Evolutionary conservation across 1,140 invertebrate species (phyloP).

Genomic region (Pomacea maculata): DNA sequence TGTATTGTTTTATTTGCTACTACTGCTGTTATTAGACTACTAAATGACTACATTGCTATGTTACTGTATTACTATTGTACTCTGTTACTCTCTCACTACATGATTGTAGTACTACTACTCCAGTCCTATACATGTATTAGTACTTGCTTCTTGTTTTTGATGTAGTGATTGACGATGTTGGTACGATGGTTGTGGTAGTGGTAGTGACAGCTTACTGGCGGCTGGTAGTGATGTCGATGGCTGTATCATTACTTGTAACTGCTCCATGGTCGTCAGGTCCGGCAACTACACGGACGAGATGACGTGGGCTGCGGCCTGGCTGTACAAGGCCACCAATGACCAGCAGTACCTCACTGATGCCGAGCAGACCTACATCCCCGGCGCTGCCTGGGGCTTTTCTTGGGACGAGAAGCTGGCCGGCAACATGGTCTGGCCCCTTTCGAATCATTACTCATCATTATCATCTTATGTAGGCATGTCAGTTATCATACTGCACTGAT

Average conservation of each 20-base stretch:
- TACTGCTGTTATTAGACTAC: no score
- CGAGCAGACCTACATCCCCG: slow-evolving; percentile 64
- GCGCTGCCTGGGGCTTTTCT: slow-evolving; percentile 61
- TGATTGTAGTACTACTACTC: no score
- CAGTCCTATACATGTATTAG: no score
- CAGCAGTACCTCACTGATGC: slow-evolving; percentile 69
- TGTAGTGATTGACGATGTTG: no score
- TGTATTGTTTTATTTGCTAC: neutral
- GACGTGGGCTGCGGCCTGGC: slow-evolving; percentile 72
- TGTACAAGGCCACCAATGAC: slow-evolving; percentile 71
- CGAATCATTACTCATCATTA: neutral
- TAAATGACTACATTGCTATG: no score
- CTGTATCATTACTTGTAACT: neutral
- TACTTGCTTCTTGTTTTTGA: no score
- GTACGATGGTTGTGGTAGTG: no score
- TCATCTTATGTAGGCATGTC: neutral
- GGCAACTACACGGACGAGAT: slow-evolving; percentile 73
- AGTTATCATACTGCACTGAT: no score
- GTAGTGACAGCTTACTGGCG: neutral
- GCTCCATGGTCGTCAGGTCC: slow-evolving; percentile 56
- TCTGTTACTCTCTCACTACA: no score
- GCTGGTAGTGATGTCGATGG: neutral
- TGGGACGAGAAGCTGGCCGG: slow-evolving; percentile 73
- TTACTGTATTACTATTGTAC: no score
- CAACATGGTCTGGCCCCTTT: slow-evolving; percentile 19